Percentiles rank a stretch among this genome's conserved stretches.
These are phyloP conservation scores for Heterotilapia buettikoferi DNA, from an alignment of 2,113 vertebrate genomes.

Conservation along the genomic window DNA sequence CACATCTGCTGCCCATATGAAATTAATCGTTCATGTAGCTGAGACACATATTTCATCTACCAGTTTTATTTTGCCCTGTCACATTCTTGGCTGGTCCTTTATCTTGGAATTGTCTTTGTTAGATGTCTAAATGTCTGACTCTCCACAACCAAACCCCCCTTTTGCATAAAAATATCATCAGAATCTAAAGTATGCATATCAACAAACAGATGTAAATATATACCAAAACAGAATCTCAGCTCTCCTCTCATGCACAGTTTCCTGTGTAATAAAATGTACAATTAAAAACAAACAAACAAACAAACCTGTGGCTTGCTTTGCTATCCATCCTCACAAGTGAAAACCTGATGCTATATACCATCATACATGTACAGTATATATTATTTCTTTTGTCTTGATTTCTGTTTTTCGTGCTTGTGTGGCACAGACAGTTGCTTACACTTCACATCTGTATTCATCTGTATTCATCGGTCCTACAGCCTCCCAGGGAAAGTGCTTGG, in stretches of 20 bases:
- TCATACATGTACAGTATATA: neutral
- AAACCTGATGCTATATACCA: neutral
- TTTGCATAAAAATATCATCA: neutral
- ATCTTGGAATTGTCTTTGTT: neutral
- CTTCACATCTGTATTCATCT: neutral
- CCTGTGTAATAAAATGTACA: neutral
- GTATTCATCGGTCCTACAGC: neutral
- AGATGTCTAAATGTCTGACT: neutral
- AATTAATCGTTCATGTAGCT: constrained; percentile 1
- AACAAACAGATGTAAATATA: neutral
- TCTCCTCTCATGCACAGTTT: neutral
- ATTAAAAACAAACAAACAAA: neutral
- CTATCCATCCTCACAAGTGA: neutral
- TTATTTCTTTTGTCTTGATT: neutral
- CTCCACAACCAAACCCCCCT: neutral
- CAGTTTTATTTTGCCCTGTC: neutral
- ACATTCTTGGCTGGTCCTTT: constrained; percentile 23
- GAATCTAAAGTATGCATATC: neutral
- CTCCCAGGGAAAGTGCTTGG: constrained; percentile 50
- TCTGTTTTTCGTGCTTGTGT: neutral
- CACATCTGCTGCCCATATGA: constrained; percentile 19
- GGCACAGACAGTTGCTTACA: neutral
- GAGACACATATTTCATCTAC: neutral
- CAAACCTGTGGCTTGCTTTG: neutral
- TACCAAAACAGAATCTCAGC: neutral